A percentile compares a stretch with the other conserved stretches of the same genome.
phyloP scores from a whole-genome alignment of 1,140 invertebrate species.

The Drosophila tristis region DNA sequence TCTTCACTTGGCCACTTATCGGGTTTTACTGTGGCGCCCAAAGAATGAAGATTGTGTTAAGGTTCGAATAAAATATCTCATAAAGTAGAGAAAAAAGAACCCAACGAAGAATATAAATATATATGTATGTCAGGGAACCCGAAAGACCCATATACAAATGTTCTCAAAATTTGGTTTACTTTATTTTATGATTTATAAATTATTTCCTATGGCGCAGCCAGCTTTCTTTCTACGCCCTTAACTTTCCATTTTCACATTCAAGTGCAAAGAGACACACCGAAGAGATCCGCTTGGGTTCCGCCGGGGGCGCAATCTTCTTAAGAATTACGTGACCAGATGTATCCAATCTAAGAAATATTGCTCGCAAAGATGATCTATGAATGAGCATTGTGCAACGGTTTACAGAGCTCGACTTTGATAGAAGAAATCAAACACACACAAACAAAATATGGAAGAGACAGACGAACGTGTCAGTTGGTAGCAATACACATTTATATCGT shows the following conservation, averaged over 20 bases:
- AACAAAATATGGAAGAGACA: neutral
- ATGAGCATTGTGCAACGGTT: slow-evolving; percentile 30
- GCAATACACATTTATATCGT: slow-evolving; percentile 23
- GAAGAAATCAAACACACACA: slow-evolving; percentile 14
- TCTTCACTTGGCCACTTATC: slow-evolving; percentile 1
- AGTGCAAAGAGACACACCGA: neutral
- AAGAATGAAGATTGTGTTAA: neutral
- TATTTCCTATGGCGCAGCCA: slow-evolving; percentile 3
- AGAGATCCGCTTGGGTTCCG: neutral
- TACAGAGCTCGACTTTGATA: slow-evolving; percentile 4
- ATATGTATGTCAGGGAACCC: too few species aligned
- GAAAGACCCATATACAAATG: neutral
- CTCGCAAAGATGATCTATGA: slow-evolving; percentile 27
- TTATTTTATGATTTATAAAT: neutral
- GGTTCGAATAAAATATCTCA: neutral
- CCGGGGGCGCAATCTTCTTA: slow-evolving; percentile 2
- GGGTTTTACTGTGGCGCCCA: neutral
- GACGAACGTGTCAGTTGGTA: slow-evolving; percentile 48
- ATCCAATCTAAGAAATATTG: slow-evolving; percentile 16
- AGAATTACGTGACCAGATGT: slow-evolving; percentile 45
- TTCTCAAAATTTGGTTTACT: neutral
- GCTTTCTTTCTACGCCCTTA: slow-evolving; percentile 19
- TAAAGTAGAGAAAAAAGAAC: neutral
- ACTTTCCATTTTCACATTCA: slow-evolving; percentile 26
- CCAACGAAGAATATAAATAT: neutral